Base-by-base conservation (phyloP, 2,888 invertebrate genomes). In the Chrysomela aeneicollis region DNA sequence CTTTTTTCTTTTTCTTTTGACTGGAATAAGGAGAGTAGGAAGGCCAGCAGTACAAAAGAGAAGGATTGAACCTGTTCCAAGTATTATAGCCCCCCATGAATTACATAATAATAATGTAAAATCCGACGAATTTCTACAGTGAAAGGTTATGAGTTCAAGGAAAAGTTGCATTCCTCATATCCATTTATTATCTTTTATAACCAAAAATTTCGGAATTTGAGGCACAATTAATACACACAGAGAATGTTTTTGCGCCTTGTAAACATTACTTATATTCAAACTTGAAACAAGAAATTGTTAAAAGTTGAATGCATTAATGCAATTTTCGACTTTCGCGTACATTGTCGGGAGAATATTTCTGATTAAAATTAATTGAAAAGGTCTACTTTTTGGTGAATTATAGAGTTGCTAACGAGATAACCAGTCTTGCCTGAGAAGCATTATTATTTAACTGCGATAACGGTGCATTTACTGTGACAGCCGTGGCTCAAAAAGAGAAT, bases 81-180 rank as follows among this genome's bases (percentile, higher is more conserved):
- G n/a, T 42, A 55, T 55, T 35, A 17, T 35, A 15, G 21, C 15
- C 26, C 22, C 46, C 46, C 30, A 17, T 57, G 57, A 46, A 46
- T 57, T 46, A 10, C 15, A 21, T 46, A 57, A 57, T 46, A 30
- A 12, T 46, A 46, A 46, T 9, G 57, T 26, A 26, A 21, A 57
- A 17, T 18, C 57, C 17, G 15, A 46, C 21, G 51, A 62, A 57
- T 50, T 70, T 67, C 66, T 67, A 64, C 58, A 65, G 68, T 61
- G 61, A 71, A 71, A 71, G 67, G 70, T 71, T 73, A 73, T 68
- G 63, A 62, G 70, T 71, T 70, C 73, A 73, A 69, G 71, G 68
- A 52, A 61, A 62, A 58, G 57, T 57, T 55, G 64, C 58, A 68
- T 63, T 64, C 61, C 63, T 52, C 50, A 62, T 63, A 57, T 42